Evolutionary conservation across 2,113 vertebrate genomes (phyloP).

Genomic region (Tachysurus vachellii): DNA sequence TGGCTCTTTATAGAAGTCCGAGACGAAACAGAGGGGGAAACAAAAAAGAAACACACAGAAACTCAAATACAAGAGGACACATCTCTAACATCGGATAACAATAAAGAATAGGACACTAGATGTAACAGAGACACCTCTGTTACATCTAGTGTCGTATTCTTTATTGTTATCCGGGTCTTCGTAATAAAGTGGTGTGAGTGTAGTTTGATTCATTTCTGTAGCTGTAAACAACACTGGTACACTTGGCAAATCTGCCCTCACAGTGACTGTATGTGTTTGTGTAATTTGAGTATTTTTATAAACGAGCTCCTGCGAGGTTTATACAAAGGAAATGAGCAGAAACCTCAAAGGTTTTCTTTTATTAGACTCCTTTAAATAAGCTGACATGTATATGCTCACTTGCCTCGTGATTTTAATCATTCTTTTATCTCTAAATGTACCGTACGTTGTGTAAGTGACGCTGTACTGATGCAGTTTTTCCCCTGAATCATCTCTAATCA

Average conservation of each 20-base stretch:
- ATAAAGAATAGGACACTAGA: too few species aligned
- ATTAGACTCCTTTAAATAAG: constrained; percentile 9
- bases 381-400: background rate
- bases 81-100: too few species aligned
- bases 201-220: background rate
- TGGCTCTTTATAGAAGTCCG: too few species aligned
- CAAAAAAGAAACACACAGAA: too few species aligned
- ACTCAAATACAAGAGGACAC: too few species aligned
- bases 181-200: background rate
- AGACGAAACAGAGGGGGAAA: too few species aligned
- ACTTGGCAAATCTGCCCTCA: background rate
- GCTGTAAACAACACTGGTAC: background rate
- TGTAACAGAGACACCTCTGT: too few species aligned
- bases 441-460: background rate
- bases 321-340: constrained; percentile 5
- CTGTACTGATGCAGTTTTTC: background rate
- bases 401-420: background rate
- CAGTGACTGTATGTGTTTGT: background rate
- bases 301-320: background rate
- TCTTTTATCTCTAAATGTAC: background rate
- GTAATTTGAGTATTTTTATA: background rate
- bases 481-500: constrained; percentile 21
- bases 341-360: background rate
- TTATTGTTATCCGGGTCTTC: too few species aligned
- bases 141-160: too few species aligned